A percentile compares a stretch with the other conserved stretches of the same genome.
Conservation (phyloP, 30 jellyfish, hydroid and myxozoan genomes). For the Chironex yamaguchii region DNA sequence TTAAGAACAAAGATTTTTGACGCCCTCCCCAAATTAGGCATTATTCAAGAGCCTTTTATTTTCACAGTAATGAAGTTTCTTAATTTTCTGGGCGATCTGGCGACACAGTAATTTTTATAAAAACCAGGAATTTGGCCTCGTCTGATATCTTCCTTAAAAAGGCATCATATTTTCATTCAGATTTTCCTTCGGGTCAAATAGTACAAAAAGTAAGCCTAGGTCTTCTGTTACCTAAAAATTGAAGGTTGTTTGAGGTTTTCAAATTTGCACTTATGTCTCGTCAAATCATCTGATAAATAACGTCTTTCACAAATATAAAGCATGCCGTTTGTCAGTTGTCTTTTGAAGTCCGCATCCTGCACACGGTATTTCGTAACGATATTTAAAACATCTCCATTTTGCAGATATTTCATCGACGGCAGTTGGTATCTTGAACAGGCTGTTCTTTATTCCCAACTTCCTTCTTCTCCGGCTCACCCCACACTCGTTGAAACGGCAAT, state of each 20-base stretch:
- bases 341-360: conserved; percentile 21
- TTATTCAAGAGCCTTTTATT: too few relatives aligned
- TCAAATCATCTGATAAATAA: conserved; percentile 5
- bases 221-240: too few relatives aligned
- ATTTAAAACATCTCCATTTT: conserved; percentile 18
- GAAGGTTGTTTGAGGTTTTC: not conserved
- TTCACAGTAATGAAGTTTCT: too few relatives aligned
- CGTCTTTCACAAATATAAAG: conserved; percentile 22
- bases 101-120: too few relatives aligned
- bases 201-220: too few relatives aligned
- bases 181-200: too few relatives aligned
- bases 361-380: not conserved
- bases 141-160: too few relatives aligned
- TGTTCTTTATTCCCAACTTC: conserved; percentile 8
- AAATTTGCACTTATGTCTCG: not conserved
- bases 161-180: too few relatives aligned
- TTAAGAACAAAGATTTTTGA: too few relatives aligned
- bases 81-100: too few relatives aligned
- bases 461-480: conserved; percentile 27
- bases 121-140: too few relatives aligned
- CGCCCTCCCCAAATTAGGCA: too few relatives aligned
- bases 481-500: conserved; percentile 15
- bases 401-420: conserved; percentile 1
- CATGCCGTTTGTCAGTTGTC: not conserved
- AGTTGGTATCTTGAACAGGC: conserved; percentile 32